A percentile compares a stretch with the other conserved stretches of the same genome.
Evolutionary conservation across 2,888 invertebrate species (phyloP).

Genomic region (Anoncus sp.): DNA sequence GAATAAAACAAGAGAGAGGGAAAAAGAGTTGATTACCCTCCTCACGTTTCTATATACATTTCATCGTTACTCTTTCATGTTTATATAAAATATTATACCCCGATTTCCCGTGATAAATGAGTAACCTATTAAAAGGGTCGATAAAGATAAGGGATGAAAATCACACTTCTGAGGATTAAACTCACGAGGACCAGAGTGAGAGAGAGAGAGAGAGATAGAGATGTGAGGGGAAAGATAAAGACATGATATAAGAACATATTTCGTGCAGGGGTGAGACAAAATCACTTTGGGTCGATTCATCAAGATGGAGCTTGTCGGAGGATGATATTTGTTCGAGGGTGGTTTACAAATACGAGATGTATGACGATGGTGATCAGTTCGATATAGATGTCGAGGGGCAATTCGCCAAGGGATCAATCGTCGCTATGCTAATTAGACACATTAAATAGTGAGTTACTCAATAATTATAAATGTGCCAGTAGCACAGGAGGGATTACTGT

Average conservation of each 20-base stretch:
- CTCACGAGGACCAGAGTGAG: neutral
- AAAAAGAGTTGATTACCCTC: neutral
- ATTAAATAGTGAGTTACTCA: neutral
- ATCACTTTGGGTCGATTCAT: neutral
- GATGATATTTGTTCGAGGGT: slow-evolving; percentile 1
- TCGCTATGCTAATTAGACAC: neutral
- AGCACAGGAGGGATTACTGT: neutral
- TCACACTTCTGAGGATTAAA: neutral
- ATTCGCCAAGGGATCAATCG: slow-evolving; percentile 1
- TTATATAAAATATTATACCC: neutral
- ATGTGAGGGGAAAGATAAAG: neutral
- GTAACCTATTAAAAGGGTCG: neutral
- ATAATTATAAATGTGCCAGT: slow-evolving; percentile 6
- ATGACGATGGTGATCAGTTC: neutral
- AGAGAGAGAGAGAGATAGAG: neutral
- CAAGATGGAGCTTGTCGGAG: neutral
- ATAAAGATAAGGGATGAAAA: slow-evolving; percentile 21
- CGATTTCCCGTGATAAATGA: slow-evolving; percentile 8
- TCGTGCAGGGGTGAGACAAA: neutral
- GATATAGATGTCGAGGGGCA: neutral
- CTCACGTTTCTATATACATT: slow-evolving; percentile 13
- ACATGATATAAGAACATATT: neutral
- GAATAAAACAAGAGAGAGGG: neutral
- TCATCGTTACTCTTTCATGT: slow-evolving; percentile 1
- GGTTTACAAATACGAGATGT: neutral